Conservation (phyloP, 2,797 vertebrate genomes). For the Sebastes alutus region DNA sequence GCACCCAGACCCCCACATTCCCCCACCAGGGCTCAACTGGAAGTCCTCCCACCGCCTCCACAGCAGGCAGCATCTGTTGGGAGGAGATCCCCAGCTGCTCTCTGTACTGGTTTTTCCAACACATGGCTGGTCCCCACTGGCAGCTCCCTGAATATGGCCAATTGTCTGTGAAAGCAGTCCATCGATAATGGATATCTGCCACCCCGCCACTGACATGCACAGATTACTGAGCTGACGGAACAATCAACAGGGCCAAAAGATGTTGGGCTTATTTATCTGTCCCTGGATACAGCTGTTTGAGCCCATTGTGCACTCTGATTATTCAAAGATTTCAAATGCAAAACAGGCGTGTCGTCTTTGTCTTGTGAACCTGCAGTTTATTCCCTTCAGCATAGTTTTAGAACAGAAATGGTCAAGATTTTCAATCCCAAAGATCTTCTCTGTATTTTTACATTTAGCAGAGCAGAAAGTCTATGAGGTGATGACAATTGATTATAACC, state of each 20-base stretch:
- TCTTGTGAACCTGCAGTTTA: background rate
- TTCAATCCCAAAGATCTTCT: background rate
- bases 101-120: constrained; percentile 34
- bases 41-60: constrained; percentile 31
- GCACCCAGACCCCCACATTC: background rate
- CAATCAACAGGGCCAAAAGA: constrained; percentile 47
- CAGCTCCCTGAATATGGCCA: constrained; percentile 43
- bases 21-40: constrained; percentile 10
- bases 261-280: constrained; percentile 24
- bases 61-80: constrained; percentile 61
- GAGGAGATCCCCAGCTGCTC: constrained; percentile 65
- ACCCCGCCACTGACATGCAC: constrained; percentile 14
- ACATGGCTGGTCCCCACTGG: constrained; percentile 38
- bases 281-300: constrained; percentile 40
- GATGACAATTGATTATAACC: background rate
- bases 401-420: background rate
- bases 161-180: constrained; percentile 61
- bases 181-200: constrained; percentile 59
- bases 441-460: too few relatives aligned
- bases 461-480: background rate
- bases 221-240: constrained; percentile 49
- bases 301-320: constrained; percentile 18
- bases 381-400: background rate
- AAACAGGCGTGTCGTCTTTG: background rate
- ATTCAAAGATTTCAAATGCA: constrained; percentile 21